Conservation (phyloP, 2,797 vertebrate species). For the Sebastes minor region DNA sequence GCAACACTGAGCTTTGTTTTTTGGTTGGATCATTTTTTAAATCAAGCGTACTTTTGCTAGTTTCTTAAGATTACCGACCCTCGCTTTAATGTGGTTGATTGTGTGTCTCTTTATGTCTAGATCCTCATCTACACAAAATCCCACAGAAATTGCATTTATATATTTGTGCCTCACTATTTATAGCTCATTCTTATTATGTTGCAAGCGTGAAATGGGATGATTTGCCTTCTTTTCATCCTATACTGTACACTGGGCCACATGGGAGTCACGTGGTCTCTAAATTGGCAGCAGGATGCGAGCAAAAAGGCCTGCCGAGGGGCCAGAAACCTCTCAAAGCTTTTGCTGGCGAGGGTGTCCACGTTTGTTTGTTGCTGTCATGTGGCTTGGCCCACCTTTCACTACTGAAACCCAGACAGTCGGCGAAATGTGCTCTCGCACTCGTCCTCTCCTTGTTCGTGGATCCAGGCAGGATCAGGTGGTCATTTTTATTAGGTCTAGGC, state of each 20-base stretch:
- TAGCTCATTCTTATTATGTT: conserved; percentile 22
- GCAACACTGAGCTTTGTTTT: rapidly evolving
- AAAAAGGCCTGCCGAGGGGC: not conserved
- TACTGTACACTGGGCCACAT: not conserved
- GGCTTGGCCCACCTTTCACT: conserved; percentile 10
- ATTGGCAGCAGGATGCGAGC: conserved; percentile 17
- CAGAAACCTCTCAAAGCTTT: conserved; percentile 41
- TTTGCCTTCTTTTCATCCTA: conserved; percentile 33
- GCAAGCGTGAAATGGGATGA: conserved; percentile 16
- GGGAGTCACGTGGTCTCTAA: conserved; percentile 27
- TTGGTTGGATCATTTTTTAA: not conserved
- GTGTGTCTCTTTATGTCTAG: not conserved
- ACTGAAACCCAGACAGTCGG: conserved; percentile 4
- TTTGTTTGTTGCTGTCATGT: conserved; percentile 16
- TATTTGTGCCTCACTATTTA: not conserved
- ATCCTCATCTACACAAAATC: not conserved
- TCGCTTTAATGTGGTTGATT: not conserved
- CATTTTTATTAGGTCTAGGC: conserved; percentile 50
- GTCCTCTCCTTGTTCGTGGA: not conserved
- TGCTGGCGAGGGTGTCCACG: not conserved
- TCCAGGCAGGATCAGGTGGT: conserved; percentile 41
- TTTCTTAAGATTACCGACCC: not conserved
- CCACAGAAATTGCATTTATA: not conserved
- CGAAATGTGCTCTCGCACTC: not conserved
- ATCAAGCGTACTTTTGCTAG: not conserved